Percentiles rank a stretch among this genome's conserved stretches.
phyloP scores from a whole-genome alignment of 2,888 invertebrate species.

The Desoria tigrina region DNA sequence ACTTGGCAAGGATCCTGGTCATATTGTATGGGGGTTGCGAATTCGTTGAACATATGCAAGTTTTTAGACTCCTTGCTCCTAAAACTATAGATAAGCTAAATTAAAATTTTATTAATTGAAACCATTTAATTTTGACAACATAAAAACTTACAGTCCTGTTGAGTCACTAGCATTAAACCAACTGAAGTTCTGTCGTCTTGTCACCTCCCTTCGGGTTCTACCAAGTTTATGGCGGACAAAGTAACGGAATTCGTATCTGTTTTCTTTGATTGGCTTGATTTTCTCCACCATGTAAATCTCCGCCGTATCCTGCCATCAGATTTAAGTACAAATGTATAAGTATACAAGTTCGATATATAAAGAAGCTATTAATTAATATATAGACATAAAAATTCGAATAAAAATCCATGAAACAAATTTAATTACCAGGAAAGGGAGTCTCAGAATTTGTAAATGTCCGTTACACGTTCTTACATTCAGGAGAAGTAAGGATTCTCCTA shows the following conservation, averaged over 20 bases:
- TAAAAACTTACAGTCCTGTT: background rate
- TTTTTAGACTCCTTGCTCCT: background rate
- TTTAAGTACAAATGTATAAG: background rate
- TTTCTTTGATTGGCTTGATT: background rate
- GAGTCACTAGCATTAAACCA: background rate
- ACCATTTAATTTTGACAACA: background rate
- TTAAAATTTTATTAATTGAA: background rate
- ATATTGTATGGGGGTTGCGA: background rate
- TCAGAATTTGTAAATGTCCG: background rate
- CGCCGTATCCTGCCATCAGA: background rate
- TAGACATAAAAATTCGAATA: background rate
- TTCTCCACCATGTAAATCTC: conserved; percentile 1
- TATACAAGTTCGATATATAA: background rate
- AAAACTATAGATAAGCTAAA: background rate
- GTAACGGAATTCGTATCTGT: background rate
- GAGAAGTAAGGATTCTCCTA: background rate
- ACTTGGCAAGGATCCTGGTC: background rate
- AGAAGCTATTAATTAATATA: too few species aligned
- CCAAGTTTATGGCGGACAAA: background rate
- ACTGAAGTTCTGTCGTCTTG: background rate
- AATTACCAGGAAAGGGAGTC: background rate
- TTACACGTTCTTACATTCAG: background rate
- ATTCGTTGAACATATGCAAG: background rate
- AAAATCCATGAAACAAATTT: too few species aligned
- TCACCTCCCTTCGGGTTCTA: background rate